phyloP scores from a whole-genome alignment of 2,113 vertebrate species.

The Pandion haliaetus region DNA sequence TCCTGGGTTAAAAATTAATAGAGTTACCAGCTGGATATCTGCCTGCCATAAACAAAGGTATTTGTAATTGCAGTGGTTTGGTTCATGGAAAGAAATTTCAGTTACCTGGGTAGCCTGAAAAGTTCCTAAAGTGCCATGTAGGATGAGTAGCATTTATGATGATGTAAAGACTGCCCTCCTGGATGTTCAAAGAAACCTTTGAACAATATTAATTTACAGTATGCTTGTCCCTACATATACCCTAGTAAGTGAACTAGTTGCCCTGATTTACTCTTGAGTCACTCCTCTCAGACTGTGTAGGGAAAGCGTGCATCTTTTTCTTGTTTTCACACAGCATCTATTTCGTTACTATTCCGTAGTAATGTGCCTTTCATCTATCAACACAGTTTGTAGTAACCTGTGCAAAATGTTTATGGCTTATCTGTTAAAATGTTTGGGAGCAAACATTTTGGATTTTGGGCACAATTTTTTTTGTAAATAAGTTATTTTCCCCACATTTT shows the following conservation, averaged over 20 bases:
- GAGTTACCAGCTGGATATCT: not conserved
- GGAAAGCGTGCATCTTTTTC: not conserved
- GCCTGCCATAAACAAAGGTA: not conserved
- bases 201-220: not conserved
- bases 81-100: not conserved
- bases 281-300: not conserved
- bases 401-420: not conserved
- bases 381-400: not conserved
- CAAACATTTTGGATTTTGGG: not conserved
- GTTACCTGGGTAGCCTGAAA: not conserved
- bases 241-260: fast-evolving
- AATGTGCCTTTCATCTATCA: not conserved
- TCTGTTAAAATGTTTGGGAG: too few species aligned
- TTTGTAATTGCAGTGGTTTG: not conserved
- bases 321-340: not conserved
- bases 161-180: not conserved
- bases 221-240: not conserved
- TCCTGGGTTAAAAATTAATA: not conserved
- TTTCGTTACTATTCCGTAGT: not conserved
- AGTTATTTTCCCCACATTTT: not conserved
- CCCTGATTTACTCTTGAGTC: not conserved
- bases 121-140: not conserved
- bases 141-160: not conserved
- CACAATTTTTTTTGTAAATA: not conserved
- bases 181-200: not conserved